These are phyloP conservation scores for Tiliacea citrago DNA, from an alignment of 2,888 invertebrate species.

Conservation along the genomic window DNA sequence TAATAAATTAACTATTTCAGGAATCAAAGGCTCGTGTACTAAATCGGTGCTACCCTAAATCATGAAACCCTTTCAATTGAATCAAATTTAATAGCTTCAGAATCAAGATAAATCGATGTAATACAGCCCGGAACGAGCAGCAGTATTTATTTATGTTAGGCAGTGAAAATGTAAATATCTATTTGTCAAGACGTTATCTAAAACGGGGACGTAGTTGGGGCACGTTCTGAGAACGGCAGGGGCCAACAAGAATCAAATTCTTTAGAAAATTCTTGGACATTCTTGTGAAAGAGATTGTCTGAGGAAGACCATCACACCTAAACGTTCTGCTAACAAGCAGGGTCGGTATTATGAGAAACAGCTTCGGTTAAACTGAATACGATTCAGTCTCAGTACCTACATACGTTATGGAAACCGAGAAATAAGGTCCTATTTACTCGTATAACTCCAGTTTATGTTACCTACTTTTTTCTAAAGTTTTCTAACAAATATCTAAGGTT, in stretches of 20 bases:
- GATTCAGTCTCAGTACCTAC: neutral
- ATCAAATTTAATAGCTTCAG: constrained; percentile 52
- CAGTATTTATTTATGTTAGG: constrained; percentile 59
- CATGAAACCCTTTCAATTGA: constrained; percentile 58
- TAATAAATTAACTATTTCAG: constrained; percentile 34
- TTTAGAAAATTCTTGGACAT: constrained; percentile 26
- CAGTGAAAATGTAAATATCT: constrained; percentile 63
- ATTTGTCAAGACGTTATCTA: constrained; percentile 59
- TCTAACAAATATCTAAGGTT: neutral
- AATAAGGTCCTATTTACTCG: neutral
- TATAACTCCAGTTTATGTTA: too few species aligned
- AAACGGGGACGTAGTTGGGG: constrained; percentile 52
- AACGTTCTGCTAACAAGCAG: neutral
- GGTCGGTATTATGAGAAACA: neutral
- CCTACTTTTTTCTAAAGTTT: too few species aligned
- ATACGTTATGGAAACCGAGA: neutral
- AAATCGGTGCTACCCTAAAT: constrained; percentile 37
- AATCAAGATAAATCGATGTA: constrained; percentile 57
- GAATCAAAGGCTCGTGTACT: constrained; percentile 28
- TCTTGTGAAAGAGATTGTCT: neutral
- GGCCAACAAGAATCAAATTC: constrained; percentile 29
- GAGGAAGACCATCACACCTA: too few species aligned
- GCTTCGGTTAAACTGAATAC: neutral
- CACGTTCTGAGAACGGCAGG: constrained; percentile 19
- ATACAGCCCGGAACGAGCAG: constrained; percentile 47